Evolutionary conservation across 2,797 vertebrate genomes (phyloP).

Genomic region (Ataeniobius toweri): DNA sequence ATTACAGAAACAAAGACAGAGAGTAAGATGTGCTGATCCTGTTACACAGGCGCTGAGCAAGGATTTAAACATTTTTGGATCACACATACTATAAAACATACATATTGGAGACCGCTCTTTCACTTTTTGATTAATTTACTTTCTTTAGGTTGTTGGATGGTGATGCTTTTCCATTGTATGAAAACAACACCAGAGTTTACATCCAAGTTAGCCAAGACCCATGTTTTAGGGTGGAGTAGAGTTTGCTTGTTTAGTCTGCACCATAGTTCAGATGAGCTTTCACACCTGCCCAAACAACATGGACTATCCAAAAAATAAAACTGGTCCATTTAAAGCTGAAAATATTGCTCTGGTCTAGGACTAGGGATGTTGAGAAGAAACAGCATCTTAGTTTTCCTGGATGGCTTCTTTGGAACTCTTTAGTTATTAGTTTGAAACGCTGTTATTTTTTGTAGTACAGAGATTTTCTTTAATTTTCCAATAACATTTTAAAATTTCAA

Average conservation of each 20-base stretch:
- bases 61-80: too few relatives aligned
- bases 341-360: not conserved
- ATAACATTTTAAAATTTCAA: constrained; percentile 8
- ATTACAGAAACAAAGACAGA: not conserved
- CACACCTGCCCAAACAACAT: not conserved
- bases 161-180: not conserved
- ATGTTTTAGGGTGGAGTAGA: not conserved
- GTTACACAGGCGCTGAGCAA: too few relatives aligned
- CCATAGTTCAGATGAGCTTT: not conserved
- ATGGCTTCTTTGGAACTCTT: constrained; percentile 26
- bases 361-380: constrained; percentile 7
- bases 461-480: not conserved
- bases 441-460: constrained; percentile 2
- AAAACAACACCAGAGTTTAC: not conserved
- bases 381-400: constrained; percentile 7
- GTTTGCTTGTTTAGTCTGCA: too few relatives aligned
- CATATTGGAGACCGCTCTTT: too few relatives aligned
- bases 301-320: not conserved
- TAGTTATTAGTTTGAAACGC: constrained; percentile 17
- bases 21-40: not conserved
- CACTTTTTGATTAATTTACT: too few relatives aligned
- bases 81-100: too few relatives aligned
- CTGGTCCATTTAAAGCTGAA: not conserved
- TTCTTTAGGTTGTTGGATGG: not conserved
- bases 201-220: not conserved